These are phyloP conservation scores for Tenthredo livida DNA, from an alignment of 2,888 invertebrate species.

Conservation along the genomic window DNA sequence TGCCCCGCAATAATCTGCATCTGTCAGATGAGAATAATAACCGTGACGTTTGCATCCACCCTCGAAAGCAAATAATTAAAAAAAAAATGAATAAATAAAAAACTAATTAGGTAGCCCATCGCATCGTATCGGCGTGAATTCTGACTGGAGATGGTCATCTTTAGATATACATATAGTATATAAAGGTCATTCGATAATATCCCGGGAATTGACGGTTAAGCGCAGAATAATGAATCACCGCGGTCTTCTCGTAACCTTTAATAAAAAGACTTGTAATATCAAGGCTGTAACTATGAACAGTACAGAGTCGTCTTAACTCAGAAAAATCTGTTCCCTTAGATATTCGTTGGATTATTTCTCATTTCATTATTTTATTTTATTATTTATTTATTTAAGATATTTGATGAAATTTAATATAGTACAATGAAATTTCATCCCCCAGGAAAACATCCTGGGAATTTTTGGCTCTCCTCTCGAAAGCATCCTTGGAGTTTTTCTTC, in stretches of 20 bases:
- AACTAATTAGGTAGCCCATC: not conserved
- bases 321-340: not conserved
- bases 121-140: not conserved
- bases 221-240: slow-evolving; percentile 3
- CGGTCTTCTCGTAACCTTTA: not conserved
- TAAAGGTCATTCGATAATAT: slow-evolving; percentile 3
- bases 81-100: not conserved
- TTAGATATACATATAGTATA: not conserved
- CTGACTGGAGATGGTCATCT: not conserved
- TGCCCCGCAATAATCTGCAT: no score
- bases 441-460: not conserved
- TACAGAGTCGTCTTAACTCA: not conserved
- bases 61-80: no score
- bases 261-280: not conserved
- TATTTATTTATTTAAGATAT: not conserved
- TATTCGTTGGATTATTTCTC: not conserved
- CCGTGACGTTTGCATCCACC: no score
- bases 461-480: not conserved
- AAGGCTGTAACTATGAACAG: not conserved
- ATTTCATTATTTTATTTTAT: not conserved
- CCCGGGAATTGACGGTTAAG: not conserved
- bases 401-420: not conserved
- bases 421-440: not conserved
- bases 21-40: no score
- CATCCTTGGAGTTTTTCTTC: not conserved